These are phyloP conservation scores for Puma concolor DNA, from an alignment of 2,113 vertebrate species.

Conservation along the genomic window DNA sequence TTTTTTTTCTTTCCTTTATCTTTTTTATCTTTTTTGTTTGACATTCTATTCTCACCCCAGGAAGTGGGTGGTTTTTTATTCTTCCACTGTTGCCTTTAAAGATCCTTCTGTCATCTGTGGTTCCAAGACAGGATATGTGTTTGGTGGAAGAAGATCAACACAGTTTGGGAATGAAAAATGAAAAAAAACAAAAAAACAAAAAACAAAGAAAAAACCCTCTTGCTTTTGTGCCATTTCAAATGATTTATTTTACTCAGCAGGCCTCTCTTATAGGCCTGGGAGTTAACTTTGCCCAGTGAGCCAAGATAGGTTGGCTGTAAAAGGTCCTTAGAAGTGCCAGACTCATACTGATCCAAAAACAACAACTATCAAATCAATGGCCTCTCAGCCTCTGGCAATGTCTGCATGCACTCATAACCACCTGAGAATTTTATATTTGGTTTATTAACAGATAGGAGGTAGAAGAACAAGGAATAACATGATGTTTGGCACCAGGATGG, in stretches of 20 bases:
- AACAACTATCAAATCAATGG: slow-evolving; percentile 56
- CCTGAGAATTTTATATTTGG: slow-evolving; percentile 35
- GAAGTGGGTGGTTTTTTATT: neutral
- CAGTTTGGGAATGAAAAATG: slow-evolving; percentile 26
- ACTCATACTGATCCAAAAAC: slow-evolving; percentile 58
- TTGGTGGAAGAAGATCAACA: slow-evolving; percentile 42
- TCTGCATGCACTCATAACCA: neutral
- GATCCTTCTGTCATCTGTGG: neutral
- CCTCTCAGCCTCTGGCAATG: neutral
- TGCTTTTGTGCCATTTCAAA: slow-evolving; percentile 54
- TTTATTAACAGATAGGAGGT: slow-evolving; percentile 19
- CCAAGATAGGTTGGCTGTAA: slow-evolving; percentile 39
- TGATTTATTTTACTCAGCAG: slow-evolving; percentile 63
- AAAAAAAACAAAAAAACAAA: neutral
- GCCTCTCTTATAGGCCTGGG: slow-evolving; percentile 42
- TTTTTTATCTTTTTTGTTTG: neutral
- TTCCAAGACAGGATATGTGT: neutral
- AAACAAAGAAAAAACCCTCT: neutral
- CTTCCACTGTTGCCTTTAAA: neutral
- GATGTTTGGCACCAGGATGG: neutral
- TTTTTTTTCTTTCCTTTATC: neutral
- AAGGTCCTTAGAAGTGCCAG: slow-evolving; percentile 42
- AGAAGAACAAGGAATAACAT: neutral
- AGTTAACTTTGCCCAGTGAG: slow-evolving; percentile 64
- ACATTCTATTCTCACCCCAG: neutral